A percentile compares a stretch with the other conserved stretches of the same genome.
These are phyloP conservation scores for Mormoops blainvillei DNA, from an alignment of 2,113 vertebrate species.

Conservation along the genomic window DNA sequence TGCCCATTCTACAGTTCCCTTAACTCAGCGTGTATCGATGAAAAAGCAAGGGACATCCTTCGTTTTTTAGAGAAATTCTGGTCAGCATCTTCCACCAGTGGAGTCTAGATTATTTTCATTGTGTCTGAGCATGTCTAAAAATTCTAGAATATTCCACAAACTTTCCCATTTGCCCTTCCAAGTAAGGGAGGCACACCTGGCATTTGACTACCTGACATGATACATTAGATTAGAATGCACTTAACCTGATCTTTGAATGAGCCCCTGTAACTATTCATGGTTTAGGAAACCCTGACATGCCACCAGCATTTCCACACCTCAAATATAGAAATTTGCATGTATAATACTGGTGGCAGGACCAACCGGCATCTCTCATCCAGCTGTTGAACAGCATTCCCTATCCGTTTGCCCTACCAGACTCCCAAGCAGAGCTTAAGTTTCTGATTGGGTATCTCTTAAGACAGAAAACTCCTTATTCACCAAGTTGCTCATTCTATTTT, in stretches of 20 bases:
- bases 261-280: background rate
- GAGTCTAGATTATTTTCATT: background rate
- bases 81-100: background rate
- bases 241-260: background rate
- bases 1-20: background rate
- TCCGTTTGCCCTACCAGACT: background rate
- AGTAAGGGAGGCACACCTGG: background rate
- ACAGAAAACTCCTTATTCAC: background rate
- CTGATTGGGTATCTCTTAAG: background rate
- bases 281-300: background rate
- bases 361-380: background rate
- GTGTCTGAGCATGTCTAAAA: background rate
- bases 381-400: background rate
- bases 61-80: background rate
- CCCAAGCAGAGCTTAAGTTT: background rate
- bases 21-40: background rate
- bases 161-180: background rate
- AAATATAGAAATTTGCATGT: background rate
- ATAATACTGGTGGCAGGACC: background rate
- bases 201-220: background rate
- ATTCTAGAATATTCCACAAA: background rate
- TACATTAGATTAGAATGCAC: background rate
- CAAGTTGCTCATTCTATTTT: background rate
- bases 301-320: background rate
- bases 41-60: background rate